Evolutionary conservation across 2,797 vertebrate genomes (phyloP).

Genomic region (Takifugu rubripes): DNA sequence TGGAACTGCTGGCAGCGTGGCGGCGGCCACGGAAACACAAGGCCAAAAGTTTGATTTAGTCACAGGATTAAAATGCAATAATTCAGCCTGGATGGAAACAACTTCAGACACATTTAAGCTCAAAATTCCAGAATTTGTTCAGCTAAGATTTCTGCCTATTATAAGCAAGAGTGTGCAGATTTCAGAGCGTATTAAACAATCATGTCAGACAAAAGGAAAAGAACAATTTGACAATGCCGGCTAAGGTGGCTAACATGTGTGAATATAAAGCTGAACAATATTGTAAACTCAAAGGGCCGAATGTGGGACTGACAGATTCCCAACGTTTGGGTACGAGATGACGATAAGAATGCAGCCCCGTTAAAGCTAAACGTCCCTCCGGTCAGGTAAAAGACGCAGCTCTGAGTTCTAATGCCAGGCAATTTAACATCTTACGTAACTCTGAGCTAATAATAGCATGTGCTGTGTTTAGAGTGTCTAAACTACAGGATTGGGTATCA

Average conservation of each 20-base stretch:
- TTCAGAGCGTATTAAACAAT: background rate
- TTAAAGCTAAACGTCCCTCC: too few species aligned
- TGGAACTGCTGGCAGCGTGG: constrained; percentile 23
- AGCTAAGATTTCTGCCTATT: constrained; percentile 1
- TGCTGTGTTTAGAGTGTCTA: constrained; percentile 69
- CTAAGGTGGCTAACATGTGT: constrained; percentile 48
- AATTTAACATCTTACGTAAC: too few species aligned
- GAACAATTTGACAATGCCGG: background rate
- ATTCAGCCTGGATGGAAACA: constrained; percentile 9
- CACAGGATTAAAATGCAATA: constrained; percentile 5
- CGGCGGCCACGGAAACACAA: constrained; percentile 9
- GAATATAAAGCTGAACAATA: constrained; percentile 67
- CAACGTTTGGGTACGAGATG: too few species aligned
- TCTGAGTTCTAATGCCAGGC: too few species aligned
- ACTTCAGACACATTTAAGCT: background rate
- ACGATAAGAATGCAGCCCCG: too few species aligned
- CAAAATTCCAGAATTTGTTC: constrained; percentile 12
- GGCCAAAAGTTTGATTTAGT: constrained; percentile 30
- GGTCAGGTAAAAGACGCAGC: too few species aligned
- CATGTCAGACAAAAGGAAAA: background rate
- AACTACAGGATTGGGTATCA: constrained; percentile 43
- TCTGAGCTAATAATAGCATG: constrained; percentile 62
- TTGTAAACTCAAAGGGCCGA: too few species aligned
- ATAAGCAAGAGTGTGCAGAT: background rate
- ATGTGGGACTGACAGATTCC: too few species aligned